Evolutionary conservation across 1,140 invertebrate genomes (phyloP).

Genomic region (Sminthurinus signatus): DNA sequence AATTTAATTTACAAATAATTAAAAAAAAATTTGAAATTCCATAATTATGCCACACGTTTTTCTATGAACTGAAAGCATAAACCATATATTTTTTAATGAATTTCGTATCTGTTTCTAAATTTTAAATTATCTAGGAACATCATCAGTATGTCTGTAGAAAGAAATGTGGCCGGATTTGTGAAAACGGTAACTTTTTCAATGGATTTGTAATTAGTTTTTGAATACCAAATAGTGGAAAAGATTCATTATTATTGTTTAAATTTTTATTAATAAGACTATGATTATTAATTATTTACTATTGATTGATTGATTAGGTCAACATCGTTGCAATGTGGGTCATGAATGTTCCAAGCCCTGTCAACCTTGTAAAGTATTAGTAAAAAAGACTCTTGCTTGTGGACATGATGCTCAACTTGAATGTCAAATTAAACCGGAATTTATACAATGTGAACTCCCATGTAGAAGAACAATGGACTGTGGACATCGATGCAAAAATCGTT

Average conservation of each 20-base stretch:
- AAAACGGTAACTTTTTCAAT: conserved; percentile 16
- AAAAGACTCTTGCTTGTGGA: conserved; percentile 14
- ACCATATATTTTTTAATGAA: too few species aligned
- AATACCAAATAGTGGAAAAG: too few species aligned
- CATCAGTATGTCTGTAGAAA: conserved; percentile 25
- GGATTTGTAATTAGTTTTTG: too few species aligned
- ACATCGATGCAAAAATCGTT: conserved; percentile 32
- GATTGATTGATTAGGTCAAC: neutral
- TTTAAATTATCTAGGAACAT: too few species aligned
- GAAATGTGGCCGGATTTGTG: conserved; percentile 32
- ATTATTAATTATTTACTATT: neutral
- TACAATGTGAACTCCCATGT: conserved; percentile 23
- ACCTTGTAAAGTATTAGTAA: conserved; percentile 23
- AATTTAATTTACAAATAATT: too few species aligned
- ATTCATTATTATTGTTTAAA: too few species aligned
- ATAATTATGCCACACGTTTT: too few species aligned
- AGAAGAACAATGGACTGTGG: conserved; percentile 18
- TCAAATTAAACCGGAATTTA: neutral
- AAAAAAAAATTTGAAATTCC: too few species aligned
- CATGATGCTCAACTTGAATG: conserved; percentile 22
- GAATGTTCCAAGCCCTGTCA: conserved; percentile 19
- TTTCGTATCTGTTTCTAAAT: too few species aligned
- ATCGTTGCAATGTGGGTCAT: conserved; percentile 26
- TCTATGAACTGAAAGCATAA: too few species aligned
- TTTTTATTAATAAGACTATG: neutral